Percentiles rank a stretch among this genome's conserved stretches.
phyloP scores from a whole-genome alignment of 1,140 invertebrate species.

The Apocrypta bakeri region DNA sequence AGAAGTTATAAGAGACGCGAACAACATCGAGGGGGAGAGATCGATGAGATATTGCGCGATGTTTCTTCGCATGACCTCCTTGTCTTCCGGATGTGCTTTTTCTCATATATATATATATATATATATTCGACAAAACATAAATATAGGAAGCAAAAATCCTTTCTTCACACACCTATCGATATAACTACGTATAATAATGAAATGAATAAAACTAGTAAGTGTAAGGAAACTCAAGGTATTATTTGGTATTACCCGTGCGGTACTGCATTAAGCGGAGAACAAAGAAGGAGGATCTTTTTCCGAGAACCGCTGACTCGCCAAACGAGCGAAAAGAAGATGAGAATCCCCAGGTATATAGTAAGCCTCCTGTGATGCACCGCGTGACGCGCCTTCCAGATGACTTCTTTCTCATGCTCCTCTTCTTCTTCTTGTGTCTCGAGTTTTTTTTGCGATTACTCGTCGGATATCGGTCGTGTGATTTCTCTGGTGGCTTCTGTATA shows the following conservation, averaged over 20 bases:
- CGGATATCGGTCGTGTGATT: too few species aligned
- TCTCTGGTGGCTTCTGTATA: too few species aligned
- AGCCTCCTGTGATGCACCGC: too few species aligned
- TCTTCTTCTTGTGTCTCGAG: not conserved
- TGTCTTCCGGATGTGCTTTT: not conserved
- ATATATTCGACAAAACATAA: too few species aligned
- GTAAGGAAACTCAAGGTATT: too few species aligned
- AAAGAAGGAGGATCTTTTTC: conserved; percentile 8
- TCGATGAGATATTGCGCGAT: not conserved
- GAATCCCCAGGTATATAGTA: not conserved
- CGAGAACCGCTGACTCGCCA: conserved; percentile 6
- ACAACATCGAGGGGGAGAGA: not conserved
- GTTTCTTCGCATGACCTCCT: not conserved
- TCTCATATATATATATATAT: too few species aligned
- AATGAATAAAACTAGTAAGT: too few species aligned
- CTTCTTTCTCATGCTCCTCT: not conserved
- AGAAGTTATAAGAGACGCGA: too few species aligned
- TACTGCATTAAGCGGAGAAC: not conserved
- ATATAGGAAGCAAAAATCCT: too few species aligned
- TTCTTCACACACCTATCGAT: too few species aligned
- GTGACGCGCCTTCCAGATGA: conserved; percentile 1
- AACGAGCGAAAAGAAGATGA: not conserved
- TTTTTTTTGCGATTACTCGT: not conserved
- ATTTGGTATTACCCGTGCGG: too few species aligned
- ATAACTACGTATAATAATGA: too few species aligned